These are phyloP conservation scores for Campoplex capitator DNA, from an alignment of 2,888 invertebrate genomes.

Conservation along the genomic window DNA sequence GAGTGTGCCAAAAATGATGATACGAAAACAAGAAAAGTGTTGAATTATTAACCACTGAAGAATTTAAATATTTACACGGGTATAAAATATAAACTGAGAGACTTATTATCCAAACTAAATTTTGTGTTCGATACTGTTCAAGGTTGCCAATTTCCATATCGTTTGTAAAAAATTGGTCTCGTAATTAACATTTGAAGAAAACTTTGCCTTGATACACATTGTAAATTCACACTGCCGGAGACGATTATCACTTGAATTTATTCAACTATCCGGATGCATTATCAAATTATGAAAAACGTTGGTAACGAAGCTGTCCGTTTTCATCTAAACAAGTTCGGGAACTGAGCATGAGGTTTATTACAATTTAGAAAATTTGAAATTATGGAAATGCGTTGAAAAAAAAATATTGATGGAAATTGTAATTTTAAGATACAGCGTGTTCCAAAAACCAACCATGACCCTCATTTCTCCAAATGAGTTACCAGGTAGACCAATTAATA, in stretches of 20 bases:
- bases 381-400: slow-evolving; percentile 5
- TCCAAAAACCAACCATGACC: too few relatives aligned
- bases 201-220: slow-evolving; percentile 32
- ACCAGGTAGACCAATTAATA: too few relatives aligned
- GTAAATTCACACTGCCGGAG: slow-evolving; percentile 66
- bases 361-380: background rate
- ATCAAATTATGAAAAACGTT: slow-evolving; percentile 23
- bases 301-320: slow-evolving; percentile 1
- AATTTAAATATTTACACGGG: too few relatives aligned
- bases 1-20: slow-evolving; percentile 32
- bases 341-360: background rate
- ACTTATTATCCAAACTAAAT: background rate
- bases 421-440: too few relatives aligned
- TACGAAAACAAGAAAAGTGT: slow-evolving; percentile 17
- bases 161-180: slow-evolving; percentile 23
- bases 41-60: background rate
- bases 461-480: too few relatives aligned
- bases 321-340: background rate
- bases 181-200: background rate
- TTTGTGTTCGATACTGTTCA: slow-evolving; percentile 46
- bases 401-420: too few relatives aligned
- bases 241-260: slow-evolving; percentile 62
- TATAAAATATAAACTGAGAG: too few relatives aligned
- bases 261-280: slow-evolving; percentile 65
- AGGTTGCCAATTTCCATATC: slow-evolving; percentile 49